Percentiles rank a stretch among this genome's conserved stretches.
phyloP scores from a whole-genome alignment of 2,888 invertebrate genomes.

The Pasiphila rectangulata region DNA sequence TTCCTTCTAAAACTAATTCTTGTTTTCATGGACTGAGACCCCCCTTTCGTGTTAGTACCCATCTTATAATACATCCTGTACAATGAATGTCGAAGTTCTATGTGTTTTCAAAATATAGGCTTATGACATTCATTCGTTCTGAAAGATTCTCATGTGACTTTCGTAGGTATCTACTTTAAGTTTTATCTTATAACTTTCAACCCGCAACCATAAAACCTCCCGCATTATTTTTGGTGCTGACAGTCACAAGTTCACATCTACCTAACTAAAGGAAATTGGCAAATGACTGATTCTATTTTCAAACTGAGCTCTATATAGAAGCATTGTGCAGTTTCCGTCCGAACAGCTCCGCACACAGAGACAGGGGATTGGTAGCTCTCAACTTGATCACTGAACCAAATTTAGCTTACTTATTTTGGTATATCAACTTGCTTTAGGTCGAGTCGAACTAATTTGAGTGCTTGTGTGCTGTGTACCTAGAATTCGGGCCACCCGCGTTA shows the following conservation, averaged over 20 bases:
- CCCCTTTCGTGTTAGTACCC: too few species aligned
- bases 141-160: too few species aligned
- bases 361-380: background rate
- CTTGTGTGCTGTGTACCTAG: background rate
- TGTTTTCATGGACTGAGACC: too few species aligned
- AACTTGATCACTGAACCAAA: background rate
- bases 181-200: too few species aligned
- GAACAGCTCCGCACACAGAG: constrained; percentile 5
- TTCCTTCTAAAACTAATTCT: too few species aligned
- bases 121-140: too few species aligned
- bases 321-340: constrained; percentile 13
- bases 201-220: too few species aligned
- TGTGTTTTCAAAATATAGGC: too few species aligned
- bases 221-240: background rate
- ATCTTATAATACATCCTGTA: background rate
- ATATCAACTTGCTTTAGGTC: too few species aligned
- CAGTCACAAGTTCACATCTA: background rate
- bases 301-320: constrained; percentile 5
- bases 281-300: constrained; percentile 7
- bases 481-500: too few species aligned
- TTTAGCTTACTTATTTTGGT: background rate
- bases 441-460: background rate
- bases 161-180: too few species aligned
- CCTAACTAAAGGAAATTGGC: constrained; percentile 7
- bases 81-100: too few species aligned